A percentile compares a stretch with the other conserved stretches of the same genome.
These are phyloP conservation scores for Gorsachius magnificus DNA, from an alignment of 2,797 vertebrate genomes.

Conservation along the genomic window DNA sequence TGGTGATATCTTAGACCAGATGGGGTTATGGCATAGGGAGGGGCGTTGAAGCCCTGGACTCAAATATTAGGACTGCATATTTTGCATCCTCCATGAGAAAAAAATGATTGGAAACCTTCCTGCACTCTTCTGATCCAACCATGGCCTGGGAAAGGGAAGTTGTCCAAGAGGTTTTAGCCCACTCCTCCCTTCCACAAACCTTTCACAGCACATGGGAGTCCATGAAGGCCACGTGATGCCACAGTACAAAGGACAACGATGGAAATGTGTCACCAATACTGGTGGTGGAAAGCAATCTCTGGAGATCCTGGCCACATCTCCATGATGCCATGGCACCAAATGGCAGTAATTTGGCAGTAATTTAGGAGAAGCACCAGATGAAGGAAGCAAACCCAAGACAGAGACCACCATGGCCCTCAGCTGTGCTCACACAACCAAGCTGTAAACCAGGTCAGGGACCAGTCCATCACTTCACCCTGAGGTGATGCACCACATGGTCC, in stretches of 20 bases:
- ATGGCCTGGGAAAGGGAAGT: background rate
- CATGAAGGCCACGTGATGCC: background rate
- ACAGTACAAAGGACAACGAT: background rate
- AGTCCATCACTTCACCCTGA: background rate
- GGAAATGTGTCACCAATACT: background rate
- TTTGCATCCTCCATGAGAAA: background rate
- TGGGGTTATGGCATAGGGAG: background rate
- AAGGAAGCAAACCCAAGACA: background rate
- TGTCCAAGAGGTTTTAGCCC: background rate
- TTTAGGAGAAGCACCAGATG: background rate
- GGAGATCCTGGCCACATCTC: too few species aligned
- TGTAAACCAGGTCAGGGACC: background rate
- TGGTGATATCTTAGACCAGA: background rate
- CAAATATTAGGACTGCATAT: background rate
- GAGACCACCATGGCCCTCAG: too few species aligned
- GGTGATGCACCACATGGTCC: background rate
- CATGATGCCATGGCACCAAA: background rate
- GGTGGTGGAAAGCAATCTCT: background rate
- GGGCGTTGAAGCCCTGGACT: background rate
- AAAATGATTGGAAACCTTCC: background rate
- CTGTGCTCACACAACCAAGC: background rate
- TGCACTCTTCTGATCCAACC: background rate
- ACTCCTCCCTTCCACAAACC: background rate
- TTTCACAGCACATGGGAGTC: background rate
- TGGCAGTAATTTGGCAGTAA: background rate